phyloP scores from a whole-genome alignment of 2,888 invertebrate genomes.

The Ditula angustiorana region DNA sequence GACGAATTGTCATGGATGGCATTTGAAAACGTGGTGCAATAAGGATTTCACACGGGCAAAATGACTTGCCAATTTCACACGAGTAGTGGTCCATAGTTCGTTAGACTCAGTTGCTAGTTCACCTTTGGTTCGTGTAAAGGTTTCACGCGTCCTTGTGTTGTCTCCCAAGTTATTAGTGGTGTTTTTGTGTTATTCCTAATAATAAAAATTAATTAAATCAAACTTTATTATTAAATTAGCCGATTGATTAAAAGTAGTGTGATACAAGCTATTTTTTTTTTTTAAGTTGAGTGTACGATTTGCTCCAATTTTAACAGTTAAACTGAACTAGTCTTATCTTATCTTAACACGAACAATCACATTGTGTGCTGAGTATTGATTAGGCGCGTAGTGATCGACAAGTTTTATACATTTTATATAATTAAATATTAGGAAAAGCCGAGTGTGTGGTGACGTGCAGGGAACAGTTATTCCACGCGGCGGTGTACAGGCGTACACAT shows the following conservation, averaged over 20 bases:
- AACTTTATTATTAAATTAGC: neutral
- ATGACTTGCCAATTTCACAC: conserved; percentile 14
- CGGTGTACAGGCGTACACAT: neutral
- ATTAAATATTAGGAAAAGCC: neutral
- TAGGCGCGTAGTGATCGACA: conserved; percentile 1
- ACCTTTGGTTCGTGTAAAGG: conserved; percentile 7
- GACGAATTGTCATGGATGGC: neutral
- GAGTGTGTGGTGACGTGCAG: neutral
- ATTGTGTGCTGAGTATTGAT: neutral
- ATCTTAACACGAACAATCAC: conserved; percentile 3
- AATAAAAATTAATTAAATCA: neutral
- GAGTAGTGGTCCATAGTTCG: conserved; percentile 1
- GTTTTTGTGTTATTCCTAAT: neutral
- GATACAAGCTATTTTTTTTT: neutral
- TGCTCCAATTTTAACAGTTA: neutral
- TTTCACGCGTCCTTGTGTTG: conserved; percentile 1
- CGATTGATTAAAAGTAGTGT: neutral
- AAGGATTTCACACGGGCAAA: conserved; percentile 1
- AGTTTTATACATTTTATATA: neutral
- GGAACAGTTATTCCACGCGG: neutral
- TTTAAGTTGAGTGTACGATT: neutral
- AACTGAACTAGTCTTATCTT: conserved; percentile 5
- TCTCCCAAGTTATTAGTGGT: conserved; percentile 1
- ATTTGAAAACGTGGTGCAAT: conserved; percentile 7
- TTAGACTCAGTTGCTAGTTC: conserved; percentile 10